Evolutionary conservation across 1,140 invertebrate genomes (phyloP).

Genomic region (Harpegnathos saltator): DNA sequence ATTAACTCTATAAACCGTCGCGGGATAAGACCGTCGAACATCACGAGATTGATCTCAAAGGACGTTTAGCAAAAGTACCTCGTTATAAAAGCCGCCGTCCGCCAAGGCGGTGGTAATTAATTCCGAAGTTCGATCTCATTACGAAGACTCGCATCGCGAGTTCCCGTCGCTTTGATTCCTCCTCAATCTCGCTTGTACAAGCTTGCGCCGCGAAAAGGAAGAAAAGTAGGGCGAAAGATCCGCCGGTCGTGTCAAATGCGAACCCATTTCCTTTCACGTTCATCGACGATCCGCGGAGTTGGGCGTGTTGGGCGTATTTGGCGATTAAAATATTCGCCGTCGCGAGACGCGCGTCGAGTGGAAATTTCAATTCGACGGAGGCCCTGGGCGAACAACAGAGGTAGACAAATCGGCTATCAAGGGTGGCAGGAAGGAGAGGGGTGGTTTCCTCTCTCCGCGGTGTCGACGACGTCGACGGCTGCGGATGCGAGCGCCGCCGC

Average conservation of each 20-base stretch:
- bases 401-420: conserved; percentile 33
- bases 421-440: too few species aligned
- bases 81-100: not conserved
- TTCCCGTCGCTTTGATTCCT: not conserved
- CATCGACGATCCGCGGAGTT: not conserved
- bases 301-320: not conserved
- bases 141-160: not conserved
- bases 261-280: too few species aligned
- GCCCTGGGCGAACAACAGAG: not conserved
- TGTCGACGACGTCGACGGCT: conserved; percentile 53
- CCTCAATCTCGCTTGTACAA: too few species aligned
- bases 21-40: conserved; percentile 31
- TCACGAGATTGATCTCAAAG: conserved; percentile 23
- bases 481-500: conserved; percentile 46
- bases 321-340: not conserved
- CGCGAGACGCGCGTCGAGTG: conserved; percentile 20
- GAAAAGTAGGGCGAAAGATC: too few species aligned
- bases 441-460: not conserved
- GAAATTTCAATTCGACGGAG: conserved; percentile 19
- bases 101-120: conserved; percentile 21
- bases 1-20: conserved; percentile 54
- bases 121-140: not conserved
- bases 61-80: conserved; percentile 9
- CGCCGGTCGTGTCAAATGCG: too few species aligned
- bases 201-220: too few species aligned